Conservation (phyloP, 2,888 invertebrate species). For the Gastracanthus pulcherrimus region DNA sequence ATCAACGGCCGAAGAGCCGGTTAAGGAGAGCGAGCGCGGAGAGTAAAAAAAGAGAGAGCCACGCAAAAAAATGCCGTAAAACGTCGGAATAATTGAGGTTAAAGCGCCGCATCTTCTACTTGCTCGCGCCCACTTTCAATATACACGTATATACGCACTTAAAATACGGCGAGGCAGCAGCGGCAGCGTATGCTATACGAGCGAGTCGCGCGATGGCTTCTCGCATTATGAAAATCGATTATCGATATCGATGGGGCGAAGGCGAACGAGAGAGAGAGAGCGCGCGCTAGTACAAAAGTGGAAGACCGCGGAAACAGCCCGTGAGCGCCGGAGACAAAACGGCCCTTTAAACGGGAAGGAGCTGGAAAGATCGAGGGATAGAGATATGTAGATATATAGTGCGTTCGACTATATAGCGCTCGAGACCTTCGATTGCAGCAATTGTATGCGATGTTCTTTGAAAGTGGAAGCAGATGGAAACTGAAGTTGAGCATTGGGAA, state of each 20-base stretch:
- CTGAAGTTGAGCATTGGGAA: not conserved
- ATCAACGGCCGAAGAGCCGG: not conserved
- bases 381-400: not conserved
- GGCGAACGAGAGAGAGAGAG: too few relatives aligned
- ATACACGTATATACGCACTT: not conserved
- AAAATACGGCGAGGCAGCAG: not conserved
- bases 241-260: slow-evolving; percentile 38
- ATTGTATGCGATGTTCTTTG: not conserved
- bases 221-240: slow-evolving; percentile 53
- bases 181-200: not conserved
- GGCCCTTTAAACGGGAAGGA: not conserved
- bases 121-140: not conserved
- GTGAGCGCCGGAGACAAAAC: slow-evolving; percentile 10
- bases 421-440: not conserved
- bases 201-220: slow-evolving; percentile 1
- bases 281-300: too few relatives aligned
- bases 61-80: not conserved
- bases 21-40: not conserved
- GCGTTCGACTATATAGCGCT: not conserved
- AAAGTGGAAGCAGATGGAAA: not conserved
- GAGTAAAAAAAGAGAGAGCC: not conserved
- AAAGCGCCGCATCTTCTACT: not conserved
- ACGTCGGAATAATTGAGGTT: slow-evolving; percentile 42
- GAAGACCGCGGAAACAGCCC: not conserved
- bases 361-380: not conserved